Base-by-base conservation (phyloP, 2,113 vertebrate genomes). In the Hippoglossus stenolepis region DNA sequence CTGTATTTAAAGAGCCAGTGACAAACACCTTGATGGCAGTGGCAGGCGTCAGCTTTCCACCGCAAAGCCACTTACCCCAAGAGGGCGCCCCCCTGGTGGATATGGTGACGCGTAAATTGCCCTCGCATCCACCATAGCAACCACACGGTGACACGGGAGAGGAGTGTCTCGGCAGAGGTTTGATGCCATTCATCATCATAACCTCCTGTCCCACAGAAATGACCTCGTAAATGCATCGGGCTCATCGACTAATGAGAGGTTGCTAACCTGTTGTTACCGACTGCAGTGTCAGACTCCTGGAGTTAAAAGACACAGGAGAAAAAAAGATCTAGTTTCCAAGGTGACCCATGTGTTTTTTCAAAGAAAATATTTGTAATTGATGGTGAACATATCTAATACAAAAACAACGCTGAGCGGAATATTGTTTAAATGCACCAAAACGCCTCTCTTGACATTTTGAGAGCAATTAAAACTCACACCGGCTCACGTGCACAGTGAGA, bases 21-120 rank as follows among this genome's bases (percentile, higher is more conserved):
- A 93, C 91, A 91, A 93, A 93, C 90, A 89, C 91, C 92, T 92
- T 93, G 93, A 94, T 66, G 89, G 87, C 79, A 4, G 83, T 92
- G 93, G 93, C 92, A 94, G 94, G 82, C 90, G 80, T 94, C 93
- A 93, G 93, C 93, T 93, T 94, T 93, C 85, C 28, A 57, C 74
- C 38, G 90, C 90, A 93, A 94, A 94, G 93, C 94, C 94, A 94
- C 93, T 95, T 94, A 94, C 89, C 91, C 62, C 83, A 43, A 87
- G 87, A 90, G 88, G 92, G 86, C 73, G 47, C 92, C 88, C 77
- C 91, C 92, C 88, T 76, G 85, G 91, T 82, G 91, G 79, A 92
- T 82, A 84, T 60, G 76, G 83, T 91, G 92, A 93, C 81, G 89
- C 86, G 87, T 92, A 93, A 94, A 94, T 93, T 93, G 91, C 91